A percentile compares a stretch with the other conserved stretches of the same genome.
phyloP scores from a whole-genome alignment of 2,888 invertebrate species.

The Tuberolachnus salignus region DNA sequence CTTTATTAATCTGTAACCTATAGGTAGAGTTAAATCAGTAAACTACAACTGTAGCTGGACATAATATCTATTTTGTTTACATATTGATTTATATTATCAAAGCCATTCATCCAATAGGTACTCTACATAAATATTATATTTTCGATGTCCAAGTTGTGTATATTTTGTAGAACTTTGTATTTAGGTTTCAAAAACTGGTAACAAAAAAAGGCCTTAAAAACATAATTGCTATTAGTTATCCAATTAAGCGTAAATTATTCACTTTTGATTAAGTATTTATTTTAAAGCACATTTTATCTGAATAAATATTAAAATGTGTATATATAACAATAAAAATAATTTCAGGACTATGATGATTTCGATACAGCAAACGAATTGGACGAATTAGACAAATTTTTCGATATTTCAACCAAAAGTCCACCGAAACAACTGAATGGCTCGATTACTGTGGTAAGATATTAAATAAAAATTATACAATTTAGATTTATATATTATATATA shows the following conservation, averaged over 20 bases:
- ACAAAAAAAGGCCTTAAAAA: too few species aligned
- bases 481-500: not conserved
- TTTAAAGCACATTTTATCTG: slow-evolving; percentile 9
- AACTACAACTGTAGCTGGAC: too few species aligned
- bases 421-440: slow-evolving; percentile 45
- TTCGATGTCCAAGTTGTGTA: too few species aligned
- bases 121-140: too few species aligned
- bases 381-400: slow-evolving; percentile 85
- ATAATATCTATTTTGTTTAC: too few species aligned
- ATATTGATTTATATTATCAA: too few species aligned
- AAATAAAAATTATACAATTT: not conserved
- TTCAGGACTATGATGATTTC: slow-evolving; percentile 89
- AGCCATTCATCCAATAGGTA: too few species aligned
- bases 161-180: too few species aligned
- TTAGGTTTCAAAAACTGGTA: too few species aligned
- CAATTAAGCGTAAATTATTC: not conserved
- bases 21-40: too few species aligned
- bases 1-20: too few species aligned
- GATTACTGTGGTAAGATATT: slow-evolving; percentile 14
- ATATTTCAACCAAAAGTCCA: slow-evolving; percentile 64
- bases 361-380: slow-evolving; percentile 90
- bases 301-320: not conserved
- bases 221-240: not conserved
- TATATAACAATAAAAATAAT: slow-evolving; percentile 41
- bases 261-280: not conserved